Percentiles rank a stretch among this genome's conserved stretches.
phyloP scores from a whole-genome alignment of 2,113 vertebrate species.

The Stomatorhinus ivindoensis region DNA sequence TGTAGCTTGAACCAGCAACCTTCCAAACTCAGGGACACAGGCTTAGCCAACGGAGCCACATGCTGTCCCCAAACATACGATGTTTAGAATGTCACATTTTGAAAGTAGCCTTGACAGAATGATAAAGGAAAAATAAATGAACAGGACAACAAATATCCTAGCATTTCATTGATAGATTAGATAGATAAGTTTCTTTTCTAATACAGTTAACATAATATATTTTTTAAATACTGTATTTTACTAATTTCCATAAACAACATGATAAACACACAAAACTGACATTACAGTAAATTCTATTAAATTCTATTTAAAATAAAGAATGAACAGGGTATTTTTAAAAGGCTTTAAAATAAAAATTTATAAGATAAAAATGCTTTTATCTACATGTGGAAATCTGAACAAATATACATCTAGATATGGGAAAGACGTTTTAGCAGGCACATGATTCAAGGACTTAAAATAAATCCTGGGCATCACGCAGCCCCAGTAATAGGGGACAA shows the following conservation, averaged over 20 bases:
- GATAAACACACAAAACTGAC: not conserved
- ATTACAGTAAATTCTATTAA: not conserved
- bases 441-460: constrained; percentile 60
- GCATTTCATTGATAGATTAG: no score
- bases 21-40: no score
- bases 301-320: not conserved
- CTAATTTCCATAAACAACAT: not conserved
- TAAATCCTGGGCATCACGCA: constrained; percentile 44
- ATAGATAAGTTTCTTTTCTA: no score
- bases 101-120: not conserved
- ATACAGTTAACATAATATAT: no score
- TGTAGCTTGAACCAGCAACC: no score
- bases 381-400: not conserved
- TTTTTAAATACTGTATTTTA: not conserved
- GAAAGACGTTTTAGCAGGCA: constrained; percentile 47
- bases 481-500: constrained; percentile 49
- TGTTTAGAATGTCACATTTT: not conserved
- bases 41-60: no score
- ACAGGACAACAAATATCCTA: no score
- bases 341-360: not conserved
- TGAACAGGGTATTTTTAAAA: not conserved
- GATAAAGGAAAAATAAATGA: not conserved
- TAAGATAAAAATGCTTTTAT: not conserved
- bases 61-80: no score
- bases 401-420: constrained; percentile 21